Evolutionary conservation across 2,797 vertebrate genomes (phyloP).

Genomic region (Spatula clypeata): DNA sequence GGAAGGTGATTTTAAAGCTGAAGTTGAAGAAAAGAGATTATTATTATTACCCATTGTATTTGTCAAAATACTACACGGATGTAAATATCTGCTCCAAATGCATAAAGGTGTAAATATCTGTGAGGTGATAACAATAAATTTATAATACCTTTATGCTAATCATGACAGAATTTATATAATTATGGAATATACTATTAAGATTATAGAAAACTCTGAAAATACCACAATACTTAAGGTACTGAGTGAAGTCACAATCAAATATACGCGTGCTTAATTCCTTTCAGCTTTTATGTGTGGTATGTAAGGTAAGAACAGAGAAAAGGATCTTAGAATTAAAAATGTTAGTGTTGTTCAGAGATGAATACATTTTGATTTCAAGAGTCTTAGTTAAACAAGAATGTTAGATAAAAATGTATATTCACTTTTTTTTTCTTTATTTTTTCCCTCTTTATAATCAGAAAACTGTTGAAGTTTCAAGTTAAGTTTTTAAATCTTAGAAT

Average conservation of each 20-base stretch:
- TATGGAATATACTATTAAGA: not conserved
- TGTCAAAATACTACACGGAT: not conserved
- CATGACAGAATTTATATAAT: not conserved
- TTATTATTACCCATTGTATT: not conserved
- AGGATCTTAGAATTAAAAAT: not conserved
- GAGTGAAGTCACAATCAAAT: not conserved
- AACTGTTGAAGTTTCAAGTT: not conserved
- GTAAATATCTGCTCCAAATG: not conserved
- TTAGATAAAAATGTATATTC: not conserved
- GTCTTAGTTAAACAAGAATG: not conserved
- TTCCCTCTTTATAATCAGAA: not conserved
- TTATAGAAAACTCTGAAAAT: not conserved
- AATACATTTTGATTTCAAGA: not conserved
- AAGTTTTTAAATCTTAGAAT: not conserved
- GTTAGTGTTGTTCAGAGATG: not conserved
- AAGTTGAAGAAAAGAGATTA: not conserved
- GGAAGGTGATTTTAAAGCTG: not conserved
- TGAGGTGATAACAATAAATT: not conserved
- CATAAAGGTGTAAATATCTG: not conserved
- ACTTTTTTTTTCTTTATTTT: not conserved
- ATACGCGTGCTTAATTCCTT: not conserved
- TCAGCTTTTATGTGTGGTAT: not conserved
- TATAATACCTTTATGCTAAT: not conserved
- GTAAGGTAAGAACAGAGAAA: not conserved
- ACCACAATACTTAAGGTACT: not conserved